Evolutionary conservation across 1,140 invertebrate species (phyloP), one percentile per base, ranked within the genome.

Genomic region (Bilobella aurantiaca): DNA sequence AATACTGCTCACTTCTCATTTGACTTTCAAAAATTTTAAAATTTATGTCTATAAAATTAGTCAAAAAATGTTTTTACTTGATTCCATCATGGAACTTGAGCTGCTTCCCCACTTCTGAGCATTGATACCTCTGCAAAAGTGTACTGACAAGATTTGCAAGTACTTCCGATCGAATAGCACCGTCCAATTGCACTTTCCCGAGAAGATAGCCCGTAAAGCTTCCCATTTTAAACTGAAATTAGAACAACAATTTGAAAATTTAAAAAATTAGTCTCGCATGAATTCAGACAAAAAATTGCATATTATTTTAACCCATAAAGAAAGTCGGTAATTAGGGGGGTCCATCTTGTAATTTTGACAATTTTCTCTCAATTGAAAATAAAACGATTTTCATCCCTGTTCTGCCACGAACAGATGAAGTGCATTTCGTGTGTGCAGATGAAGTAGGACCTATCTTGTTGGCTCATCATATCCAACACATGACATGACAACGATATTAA

Each of bases 111-210:
- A 64, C 58, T 30, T 71, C 69, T 16, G 62, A 58, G 30, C 42
- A 27, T 57, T 67, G 65, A 47, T 68, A 72, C 30, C 64, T 37
- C 53, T 72, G 68, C 3, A 69, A 46, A 14, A 72, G 59, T 3
- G 67, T 70, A 57, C 65, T 65, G 37, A 72, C 71, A 16, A 72
- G 47, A 58, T 62, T 69, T 23, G 60, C 64, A 28, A 72, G 46
- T 18, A 70, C 66, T 65, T 72, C 71, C 8, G 71, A 64, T 32
- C 68, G 65, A 61, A 72, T 70, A n/a, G 71, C 49, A 37, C 71
- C 71, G 34, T 72, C 71, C 68, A 72, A 62, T 60, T 70, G 71
- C 30, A 70, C 71, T 65, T 70, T 72, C 32, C 71, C 71, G 3
- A 72, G 58, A 27, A 72, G 58, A 58, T 69, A 68, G 28, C 71